A percentile compares a stretch with the other conserved stretches of the same genome.
Evolutionary conservation across 1,140 invertebrate species (phyloP).

Genomic region (Saxidomus purpurata): DNA sequence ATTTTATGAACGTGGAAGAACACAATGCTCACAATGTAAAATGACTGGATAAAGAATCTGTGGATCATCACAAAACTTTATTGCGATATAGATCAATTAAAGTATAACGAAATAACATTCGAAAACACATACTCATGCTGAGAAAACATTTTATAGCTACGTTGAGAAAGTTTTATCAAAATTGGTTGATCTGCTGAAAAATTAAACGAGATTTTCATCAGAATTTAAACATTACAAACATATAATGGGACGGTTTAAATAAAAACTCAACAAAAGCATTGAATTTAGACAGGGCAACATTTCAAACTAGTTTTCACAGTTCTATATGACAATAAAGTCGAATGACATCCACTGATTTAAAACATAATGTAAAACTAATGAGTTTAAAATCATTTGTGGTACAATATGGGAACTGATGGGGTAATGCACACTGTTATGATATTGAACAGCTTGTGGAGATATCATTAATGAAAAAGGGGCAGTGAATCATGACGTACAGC

Average conservation of each 20-base stretch:
- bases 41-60: not conserved
- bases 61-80: not conserved
- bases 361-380: too few species aligned
- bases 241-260: too few species aligned
- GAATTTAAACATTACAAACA: too few species aligned
- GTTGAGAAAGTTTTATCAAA: too few species aligned
- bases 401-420: not conserved
- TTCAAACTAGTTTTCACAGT: too few species aligned
- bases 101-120: too few species aligned
- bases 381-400: not conserved
- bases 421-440: not conserved
- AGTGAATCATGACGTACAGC: not conserved
- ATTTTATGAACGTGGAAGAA: slow-evolving; percentile 21
- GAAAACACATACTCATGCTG: too few species aligned
- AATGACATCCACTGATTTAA: not conserved
- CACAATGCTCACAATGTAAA: slow-evolving; percentile 11
- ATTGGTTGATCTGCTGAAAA: too few species aligned
- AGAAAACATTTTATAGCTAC: too few species aligned
- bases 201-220: too few species aligned
- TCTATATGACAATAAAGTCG: not conserved
- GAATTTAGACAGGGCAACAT: too few species aligned
- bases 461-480: not conserved
- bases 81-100: not conserved
- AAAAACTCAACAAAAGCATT: too few species aligned
- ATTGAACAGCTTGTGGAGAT: slow-evolving; percentile 7